A percentile compares a stretch with the other conserved stretches of the same genome.
phyloP scores from a whole-genome alignment of 2,113 vertebrate species.

The Cacatua alba region DNA sequence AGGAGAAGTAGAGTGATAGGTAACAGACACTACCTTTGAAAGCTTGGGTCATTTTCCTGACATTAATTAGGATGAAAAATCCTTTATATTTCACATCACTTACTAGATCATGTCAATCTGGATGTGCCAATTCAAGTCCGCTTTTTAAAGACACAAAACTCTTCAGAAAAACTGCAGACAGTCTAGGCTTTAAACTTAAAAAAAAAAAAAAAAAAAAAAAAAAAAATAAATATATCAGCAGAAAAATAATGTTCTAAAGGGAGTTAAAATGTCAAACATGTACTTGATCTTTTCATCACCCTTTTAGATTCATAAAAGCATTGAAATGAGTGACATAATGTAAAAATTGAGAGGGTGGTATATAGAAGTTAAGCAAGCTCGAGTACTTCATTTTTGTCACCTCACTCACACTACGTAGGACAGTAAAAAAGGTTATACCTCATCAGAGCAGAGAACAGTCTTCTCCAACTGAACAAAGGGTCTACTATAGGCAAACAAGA shows the following conservation, averaged over 20 bases:
- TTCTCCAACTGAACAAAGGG: background rate
- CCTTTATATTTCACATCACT: background rate
- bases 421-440: background rate
- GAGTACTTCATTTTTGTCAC: background rate
- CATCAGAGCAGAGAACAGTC: background rate
- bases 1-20: background rate
- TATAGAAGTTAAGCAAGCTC: background rate
- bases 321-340: background rate
- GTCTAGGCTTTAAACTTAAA: background rate
- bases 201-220: background rate
- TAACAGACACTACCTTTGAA: background rate
- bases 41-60: background rate
- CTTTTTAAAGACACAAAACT: background rate
- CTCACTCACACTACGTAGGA: background rate
- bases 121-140: background rate
- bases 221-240: background rate
- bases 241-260: background rate
- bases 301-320: constrained; percentile 3
- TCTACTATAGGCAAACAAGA: background rate
- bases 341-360: background rate
- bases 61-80: background rate
- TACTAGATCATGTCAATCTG: background rate
- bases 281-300: background rate
- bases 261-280: constrained; percentile 9
- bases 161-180: background rate